Conservation (phyloP, 2,113 vertebrate genomes). For the Anoplopoma fimbria region DNA sequence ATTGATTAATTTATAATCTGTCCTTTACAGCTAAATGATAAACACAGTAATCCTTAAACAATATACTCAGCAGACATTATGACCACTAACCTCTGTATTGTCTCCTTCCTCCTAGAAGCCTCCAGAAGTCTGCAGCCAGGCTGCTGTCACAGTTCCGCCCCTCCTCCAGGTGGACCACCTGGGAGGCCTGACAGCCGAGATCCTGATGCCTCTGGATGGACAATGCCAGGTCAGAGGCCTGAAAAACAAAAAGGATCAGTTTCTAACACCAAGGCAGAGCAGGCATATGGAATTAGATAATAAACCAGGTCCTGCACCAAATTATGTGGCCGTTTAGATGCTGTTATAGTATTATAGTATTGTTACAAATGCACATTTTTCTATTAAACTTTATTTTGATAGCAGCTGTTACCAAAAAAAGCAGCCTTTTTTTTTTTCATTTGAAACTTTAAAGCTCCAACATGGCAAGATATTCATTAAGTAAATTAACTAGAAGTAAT, state of each 20-base stretch:
- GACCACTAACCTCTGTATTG: conserved; percentile 77
- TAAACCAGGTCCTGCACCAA: background rate
- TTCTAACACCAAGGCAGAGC: too few species aligned
- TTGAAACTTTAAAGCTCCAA: background rate
- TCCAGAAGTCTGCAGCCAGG: conserved; percentile 82
- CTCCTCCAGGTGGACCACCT: conserved; percentile 82
- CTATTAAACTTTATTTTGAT: background rate
- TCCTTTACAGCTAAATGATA: background rate
- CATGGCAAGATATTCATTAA: background rate
- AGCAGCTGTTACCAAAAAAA: background rate
- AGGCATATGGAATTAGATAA: background rate
- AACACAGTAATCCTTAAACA: background rate
- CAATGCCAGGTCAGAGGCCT: conserved; percentile 80
- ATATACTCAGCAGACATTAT: background rate
- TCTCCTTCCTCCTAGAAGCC: conserved; percentile 79
- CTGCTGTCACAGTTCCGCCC: conserved; percentile 75
- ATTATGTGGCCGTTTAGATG: background rate
- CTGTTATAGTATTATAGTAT: background rate
- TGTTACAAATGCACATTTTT: background rate
- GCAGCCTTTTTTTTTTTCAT: background rate
- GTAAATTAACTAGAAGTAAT: background rate
- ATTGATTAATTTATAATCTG: background rate
- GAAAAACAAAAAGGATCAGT: background rate
- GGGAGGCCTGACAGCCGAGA: conserved; percentile 80
- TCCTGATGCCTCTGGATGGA: conserved; percentile 77